Base-by-base conservation (phyloP, 1,140 invertebrate species). In the Bombus confusus region DNA sequence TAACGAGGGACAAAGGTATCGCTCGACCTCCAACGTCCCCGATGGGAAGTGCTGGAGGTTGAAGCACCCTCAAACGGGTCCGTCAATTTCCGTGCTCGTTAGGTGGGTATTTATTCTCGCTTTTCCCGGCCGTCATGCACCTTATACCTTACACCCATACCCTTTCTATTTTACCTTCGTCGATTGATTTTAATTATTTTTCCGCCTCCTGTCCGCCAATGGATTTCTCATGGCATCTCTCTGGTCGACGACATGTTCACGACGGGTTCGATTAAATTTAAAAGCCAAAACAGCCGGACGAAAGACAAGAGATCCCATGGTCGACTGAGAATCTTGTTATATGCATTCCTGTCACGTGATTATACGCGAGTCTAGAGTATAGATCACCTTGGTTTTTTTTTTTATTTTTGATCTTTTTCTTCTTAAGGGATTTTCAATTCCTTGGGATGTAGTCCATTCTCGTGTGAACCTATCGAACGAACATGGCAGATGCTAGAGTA, bases 71-170 rank as follows among this genome's bases (percentile, higher is more conserved):
- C 86, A 80, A 86, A 90, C 90, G 78, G 69, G 85, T 91, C 84
- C 88, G 90, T 88, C 90, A 91, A 91, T 91, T 91, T 91, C 88
- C 90, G 88, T 72, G 86, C 90, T 91, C 90, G 90, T 91, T 91
- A 91, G 87, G 90, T 86, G 83, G 86, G 88, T 91, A 91, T 91
- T 91, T 91, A 91, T 91, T 91, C 90, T 91, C 87, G 73, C 84
- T 81, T 83, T 81, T 79, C 68, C 68, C 18, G 47, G 47, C 72
- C 88, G 85, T 89, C 88, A 74, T 89, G 62, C 82, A 89, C 88
- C 86, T 90, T 89, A 85, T 73, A 73, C 47, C 47, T 52, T 86
- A 41, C 74, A 75, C 79, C 82, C 88, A 57, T 57, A 31, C 13
- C n/a, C 6, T 5, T 31, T 5, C n/a, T n/a, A 66, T 66, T 76